These are phyloP conservation scores for Leptobrachium leishanense DNA, from an alignment of 2,113 vertebrate genomes.

Conservation along the genomic window DNA sequence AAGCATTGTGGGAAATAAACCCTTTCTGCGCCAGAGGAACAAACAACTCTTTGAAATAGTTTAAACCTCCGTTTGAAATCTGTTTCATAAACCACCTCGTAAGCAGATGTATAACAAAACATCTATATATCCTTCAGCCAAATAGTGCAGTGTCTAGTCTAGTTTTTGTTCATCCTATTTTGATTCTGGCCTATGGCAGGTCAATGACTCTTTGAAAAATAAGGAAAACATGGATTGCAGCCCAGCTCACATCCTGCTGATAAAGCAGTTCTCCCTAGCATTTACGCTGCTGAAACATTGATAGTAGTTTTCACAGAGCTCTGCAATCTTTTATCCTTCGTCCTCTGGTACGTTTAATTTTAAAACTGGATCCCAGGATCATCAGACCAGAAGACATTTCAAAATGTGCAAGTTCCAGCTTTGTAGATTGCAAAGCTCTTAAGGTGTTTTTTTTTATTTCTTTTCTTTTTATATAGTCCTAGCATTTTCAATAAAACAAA, in stretches of 20 bases:
- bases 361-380: slow-evolving; percentile 63
- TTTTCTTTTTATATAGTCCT: no score
- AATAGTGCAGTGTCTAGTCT: slow-evolving; percentile 56
- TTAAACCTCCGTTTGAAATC: slow-evolving; percentile 12
- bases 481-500: no score
- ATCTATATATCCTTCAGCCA: slow-evolving; percentile 46
- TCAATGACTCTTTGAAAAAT: slow-evolving; percentile 69
- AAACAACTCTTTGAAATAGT: neutral
- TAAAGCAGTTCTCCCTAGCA: slow-evolving; percentile 65
- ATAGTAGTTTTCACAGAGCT: slow-evolving; percentile 62
- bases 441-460: slow-evolving; percentile 48
- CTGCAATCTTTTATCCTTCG: slow-evolving; percentile 72
- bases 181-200: slow-evolving; percentile 62
- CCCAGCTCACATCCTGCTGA: slow-evolving; percentile 71
- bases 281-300: slow-evolving; percentile 57
- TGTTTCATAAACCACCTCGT: slow-evolving; percentile 52
- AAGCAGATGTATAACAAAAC: slow-evolving; percentile 54
- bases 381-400: slow-evolving; percentile 65
- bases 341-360: slow-evolving; percentile 60
- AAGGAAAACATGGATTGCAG: slow-evolving; percentile 65
- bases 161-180: slow-evolving; percentile 62
- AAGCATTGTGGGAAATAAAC: slow-evolving; percentile 22
- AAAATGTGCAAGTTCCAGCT: slow-evolving; percentile 37
- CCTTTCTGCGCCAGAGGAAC: neutral
- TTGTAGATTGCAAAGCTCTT: no score